These are phyloP conservation scores for Acrobasis repandana DNA, from an alignment of 2,888 invertebrate species.

Conservation along the genomic window DNA sequence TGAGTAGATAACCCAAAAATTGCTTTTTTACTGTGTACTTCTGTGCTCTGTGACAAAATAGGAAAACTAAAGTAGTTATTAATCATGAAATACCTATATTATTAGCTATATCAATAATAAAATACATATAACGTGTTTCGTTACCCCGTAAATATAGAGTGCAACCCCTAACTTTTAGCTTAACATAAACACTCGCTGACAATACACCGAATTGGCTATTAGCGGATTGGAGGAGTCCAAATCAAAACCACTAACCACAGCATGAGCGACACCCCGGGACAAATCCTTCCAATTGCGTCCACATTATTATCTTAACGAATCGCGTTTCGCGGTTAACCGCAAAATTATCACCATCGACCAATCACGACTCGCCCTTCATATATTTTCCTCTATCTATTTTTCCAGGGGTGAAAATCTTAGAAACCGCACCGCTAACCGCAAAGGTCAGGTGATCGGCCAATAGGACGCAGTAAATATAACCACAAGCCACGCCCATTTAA, in stretches of 20 bases:
- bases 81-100: too few species aligned
- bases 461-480: constrained; percentile 82
- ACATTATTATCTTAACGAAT: constrained; percentile 80
- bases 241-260: constrained; percentile 48
- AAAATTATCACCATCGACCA: constrained; percentile 70
- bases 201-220: constrained; percentile 19
- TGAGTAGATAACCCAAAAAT: too few species aligned
- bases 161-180: neutral
- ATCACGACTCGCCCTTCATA: constrained; percentile 61
- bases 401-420: constrained; percentile 82
- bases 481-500: constrained; percentile 85
- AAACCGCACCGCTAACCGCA: constrained; percentile 84
- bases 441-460: constrained; percentile 84
- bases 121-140: neutral
- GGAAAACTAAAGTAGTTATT: too few species aligned
- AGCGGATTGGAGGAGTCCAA: constrained; percentile 33
- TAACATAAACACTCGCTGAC: constrained; percentile 1
- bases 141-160: neutral
- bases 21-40: too few species aligned
- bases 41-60: too few species aligned
- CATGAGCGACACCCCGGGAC: constrained; percentile 54
- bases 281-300: constrained; percentile 62
- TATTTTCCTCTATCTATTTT: constrained; percentile 79
- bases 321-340: constrained; percentile 78
- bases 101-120: too few species aligned